Evolutionary conservation across 1,140 invertebrate genomes (phyloP).

Genomic region (Fopius arisanus): DNA sequence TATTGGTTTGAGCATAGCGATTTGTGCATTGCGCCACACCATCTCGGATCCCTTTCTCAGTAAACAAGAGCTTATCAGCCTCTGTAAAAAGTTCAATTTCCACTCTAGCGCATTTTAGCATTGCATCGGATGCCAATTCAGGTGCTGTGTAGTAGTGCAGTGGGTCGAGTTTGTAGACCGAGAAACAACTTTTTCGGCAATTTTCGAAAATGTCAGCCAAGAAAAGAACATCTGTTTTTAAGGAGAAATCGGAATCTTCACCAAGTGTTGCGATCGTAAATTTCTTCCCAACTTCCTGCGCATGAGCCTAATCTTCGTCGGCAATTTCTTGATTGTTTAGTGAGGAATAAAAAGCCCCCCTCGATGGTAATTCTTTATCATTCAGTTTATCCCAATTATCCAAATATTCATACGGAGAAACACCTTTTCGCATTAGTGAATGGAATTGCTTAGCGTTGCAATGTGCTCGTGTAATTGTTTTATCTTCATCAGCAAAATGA

Average conservation of each 20-base stretch:
- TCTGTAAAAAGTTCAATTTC: slow-evolving; percentile 63
- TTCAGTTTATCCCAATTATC: slow-evolving; percentile 41
- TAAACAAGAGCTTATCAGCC: slow-evolving; percentile 55
- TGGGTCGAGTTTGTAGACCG: slow-evolving; percentile 50
- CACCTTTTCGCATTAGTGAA: too few relatives aligned
- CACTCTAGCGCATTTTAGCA: slow-evolving; percentile 52
- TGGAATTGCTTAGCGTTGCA: too few relatives aligned
- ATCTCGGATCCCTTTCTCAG: slow-evolving; percentile 38
- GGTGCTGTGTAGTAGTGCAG: slow-evolving; percentile 52
- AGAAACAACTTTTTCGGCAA: slow-evolving; percentile 46
- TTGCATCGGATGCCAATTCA: slow-evolving; percentile 56
- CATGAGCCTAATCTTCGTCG: slow-evolving; percentile 50
- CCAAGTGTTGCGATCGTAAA: slow-evolving; percentile 53
- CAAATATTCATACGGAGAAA: too few relatives aligned
- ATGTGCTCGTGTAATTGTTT: too few relatives aligned
- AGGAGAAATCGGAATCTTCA: slow-evolving; percentile 59
- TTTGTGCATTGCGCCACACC: slow-evolving; percentile 45
- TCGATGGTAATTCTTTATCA: slow-evolving; percentile 25
- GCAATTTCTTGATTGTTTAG: slow-evolving; percentile 44
- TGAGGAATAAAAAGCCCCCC: slow-evolving; percentile 53
- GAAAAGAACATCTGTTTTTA: slow-evolving; percentile 57
- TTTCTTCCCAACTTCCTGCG: slow-evolving; percentile 50
- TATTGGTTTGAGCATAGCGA: slow-evolving; percentile 49
- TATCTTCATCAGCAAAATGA: slow-evolving; percentile 49
- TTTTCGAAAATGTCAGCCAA: slow-evolving; percentile 63